Base-by-base conservation (phyloP, 2,797 vertebrate genomes). In the Chaetodon trifasciatus region DNA sequence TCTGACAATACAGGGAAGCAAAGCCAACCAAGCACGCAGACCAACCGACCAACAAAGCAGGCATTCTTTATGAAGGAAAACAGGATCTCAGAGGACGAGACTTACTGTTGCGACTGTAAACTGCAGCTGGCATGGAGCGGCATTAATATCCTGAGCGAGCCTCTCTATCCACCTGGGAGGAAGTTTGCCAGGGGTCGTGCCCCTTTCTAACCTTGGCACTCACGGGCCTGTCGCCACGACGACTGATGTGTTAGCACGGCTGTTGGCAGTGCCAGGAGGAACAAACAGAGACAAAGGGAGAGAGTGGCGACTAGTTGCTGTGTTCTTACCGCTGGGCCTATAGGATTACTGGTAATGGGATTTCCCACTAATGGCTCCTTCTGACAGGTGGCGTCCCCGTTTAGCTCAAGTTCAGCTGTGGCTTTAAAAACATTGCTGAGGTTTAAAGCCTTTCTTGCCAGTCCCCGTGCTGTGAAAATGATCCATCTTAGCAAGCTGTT, bases 261-360 rank as follows among this genome's bases (percentile, higher is more conserved):
- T 61, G 83, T 69, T 6, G 44, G 6, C 3, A 3, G 69, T 83
- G 81, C 79, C 79, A 85, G 80, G 8, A 79, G 50, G 44, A 66
- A 37, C 65, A 10, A 61, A 72, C 46, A 5, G 23, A 63, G 55
- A 70, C 42, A 2, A 24, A 52, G 70, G 35, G 71, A 62, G 77
- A 57, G 76, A 78, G 79, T 72, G 57, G 61, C 42, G 68, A 66
- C 72, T 15, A 13, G 72, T 55, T 63, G 76, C 61, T 81, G 79
- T 23, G 75, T 44, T 87, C 65, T 74, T 50, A 77, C 66, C 82
- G 40, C 84, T 46, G 70, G 75, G 81, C 82, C 85, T 86, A 68
- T 53, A 75, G 93, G 94, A 94, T 94, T 95, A 95, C 81, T 52
- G 76, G 44, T 94, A 94, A 95, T 95, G 93, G 90, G 94, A 95